Evolutionary conservation across 2,113 vertebrate genomes (phyloP).

Genomic region (Numida meleagris): DNA sequence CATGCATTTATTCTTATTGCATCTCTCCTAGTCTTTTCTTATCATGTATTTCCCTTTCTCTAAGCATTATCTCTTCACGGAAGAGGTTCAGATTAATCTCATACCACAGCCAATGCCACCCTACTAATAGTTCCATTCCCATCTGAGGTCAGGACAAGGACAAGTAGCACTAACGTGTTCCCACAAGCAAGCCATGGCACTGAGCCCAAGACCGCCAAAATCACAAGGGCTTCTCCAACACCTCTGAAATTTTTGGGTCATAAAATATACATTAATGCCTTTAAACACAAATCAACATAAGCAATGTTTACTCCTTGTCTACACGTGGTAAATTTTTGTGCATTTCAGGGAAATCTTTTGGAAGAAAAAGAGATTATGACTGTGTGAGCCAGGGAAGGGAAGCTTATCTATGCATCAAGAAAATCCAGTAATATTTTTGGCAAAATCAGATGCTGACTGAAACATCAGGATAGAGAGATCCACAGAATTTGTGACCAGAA

Average conservation of each 20-base stretch:
- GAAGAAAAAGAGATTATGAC: background rate
- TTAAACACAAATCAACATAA: conserved; percentile 6
- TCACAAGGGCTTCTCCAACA: background rate
- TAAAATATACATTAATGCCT: background rate
- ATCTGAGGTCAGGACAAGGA: background rate
- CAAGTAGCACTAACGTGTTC: background rate
- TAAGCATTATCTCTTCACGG: background rate
- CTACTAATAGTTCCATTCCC: background rate
- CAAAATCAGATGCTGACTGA: background rate
- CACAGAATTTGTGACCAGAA: background rate
- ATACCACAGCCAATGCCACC: background rate
- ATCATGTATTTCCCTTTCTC: background rate
- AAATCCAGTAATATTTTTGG: background rate
- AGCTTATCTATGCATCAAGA: background rate
- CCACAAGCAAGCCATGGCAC: background rate
- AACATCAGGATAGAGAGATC: background rate
- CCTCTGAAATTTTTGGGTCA: background rate
- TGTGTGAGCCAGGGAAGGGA: background rate
- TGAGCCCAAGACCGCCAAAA: background rate
- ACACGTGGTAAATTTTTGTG: accelerated
- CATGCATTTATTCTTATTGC: background rate
- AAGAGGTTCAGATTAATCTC: background rate
- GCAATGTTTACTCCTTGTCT: background rate
- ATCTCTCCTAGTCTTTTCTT: background rate
- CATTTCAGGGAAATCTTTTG: background rate